Evolutionary conservation across 2,797 vertebrate genomes (phyloP).

Genomic region (Phalloptychus januarius): DNA sequence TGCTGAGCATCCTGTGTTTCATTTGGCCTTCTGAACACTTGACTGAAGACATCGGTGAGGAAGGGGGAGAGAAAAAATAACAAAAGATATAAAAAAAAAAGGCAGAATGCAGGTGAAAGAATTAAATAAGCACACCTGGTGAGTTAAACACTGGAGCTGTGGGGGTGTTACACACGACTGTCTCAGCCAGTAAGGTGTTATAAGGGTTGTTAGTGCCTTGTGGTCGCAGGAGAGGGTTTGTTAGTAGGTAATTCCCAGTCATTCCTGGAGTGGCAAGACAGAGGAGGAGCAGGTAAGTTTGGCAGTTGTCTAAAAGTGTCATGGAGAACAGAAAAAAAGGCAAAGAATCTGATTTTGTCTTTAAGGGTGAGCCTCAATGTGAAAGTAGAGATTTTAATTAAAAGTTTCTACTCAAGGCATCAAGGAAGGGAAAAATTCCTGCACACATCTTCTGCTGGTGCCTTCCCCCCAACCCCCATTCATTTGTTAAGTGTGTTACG

Average conservation of each 20-base stretch:
- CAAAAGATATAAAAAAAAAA: constrained; percentile 15
- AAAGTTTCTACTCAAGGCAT: neutral
- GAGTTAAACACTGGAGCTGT: constrained; percentile 99
- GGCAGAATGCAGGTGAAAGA: constrained; percentile 60
- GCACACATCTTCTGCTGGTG: neutral
- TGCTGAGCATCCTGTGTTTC: constrained; percentile 57
- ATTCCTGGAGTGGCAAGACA: constrained; percentile 97
- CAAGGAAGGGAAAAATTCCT: constrained; percentile 3
- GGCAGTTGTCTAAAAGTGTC: constrained; percentile 41
- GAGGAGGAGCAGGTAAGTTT: constrained; percentile 63
- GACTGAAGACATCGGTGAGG: constrained; percentile 44
- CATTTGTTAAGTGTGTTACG: constrained; percentile 5
- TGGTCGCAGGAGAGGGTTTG: constrained; percentile 99
- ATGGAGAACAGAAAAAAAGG: constrained; percentile 36
- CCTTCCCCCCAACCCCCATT: neutral
- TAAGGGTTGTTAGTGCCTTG: constrained; percentile 99
- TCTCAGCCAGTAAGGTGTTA: constrained; percentile 99
- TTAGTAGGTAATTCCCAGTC: constrained; percentile 99
- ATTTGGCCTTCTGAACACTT: constrained; percentile 49
- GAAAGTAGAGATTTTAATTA: constrained; percentile 21
- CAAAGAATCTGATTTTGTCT: constrained; percentile 8
- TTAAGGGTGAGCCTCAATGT: constrained; percentile 18
- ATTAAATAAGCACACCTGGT: constrained; percentile 96
- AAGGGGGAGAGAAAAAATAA: constrained; percentile 13
- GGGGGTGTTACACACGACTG: constrained; percentile 99